A percentile compares a stretch with the other conserved stretches of the same genome.
Conservation (phyloP, 2,797 vertebrate genomes). For the Uromys caudimaculatus region DNA sequence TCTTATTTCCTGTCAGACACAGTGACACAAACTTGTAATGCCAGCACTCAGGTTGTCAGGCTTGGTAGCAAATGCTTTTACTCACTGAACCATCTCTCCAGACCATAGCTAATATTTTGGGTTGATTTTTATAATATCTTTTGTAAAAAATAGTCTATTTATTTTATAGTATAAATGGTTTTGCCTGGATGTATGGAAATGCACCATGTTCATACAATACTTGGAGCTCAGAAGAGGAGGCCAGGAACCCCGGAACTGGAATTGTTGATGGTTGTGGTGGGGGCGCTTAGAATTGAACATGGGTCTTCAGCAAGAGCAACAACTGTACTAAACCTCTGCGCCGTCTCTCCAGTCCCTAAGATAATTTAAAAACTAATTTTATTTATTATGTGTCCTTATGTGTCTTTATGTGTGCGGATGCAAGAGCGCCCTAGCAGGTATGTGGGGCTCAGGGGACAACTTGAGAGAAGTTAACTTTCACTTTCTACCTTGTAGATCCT, state of each 20-base stretch:
- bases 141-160: background rate
- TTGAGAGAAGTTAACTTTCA: background rate
- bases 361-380: background rate
- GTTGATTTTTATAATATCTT: background rate
- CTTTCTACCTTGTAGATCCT: background rate
- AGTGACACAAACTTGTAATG: background rate
- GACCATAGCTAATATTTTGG: background rate
- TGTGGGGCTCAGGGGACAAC: background rate
- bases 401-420: background rate
- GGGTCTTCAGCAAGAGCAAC: background rate
- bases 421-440: background rate
- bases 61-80: background rate
- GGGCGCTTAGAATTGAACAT: background rate
- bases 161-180: background rate
- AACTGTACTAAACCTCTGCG: background rate
- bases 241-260: background rate
- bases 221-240: background rate
- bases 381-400: background rate
- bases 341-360: background rate
- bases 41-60: too few relatives aligned
- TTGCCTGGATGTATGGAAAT: background rate
- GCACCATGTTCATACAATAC: background rate
- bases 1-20: background rate
- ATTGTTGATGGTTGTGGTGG: background rate
- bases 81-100: background rate